These are phyloP conservation scores for Ursus arctos DNA, from an alignment of 2,113 vertebrate species.

Conservation along the genomic window DNA sequence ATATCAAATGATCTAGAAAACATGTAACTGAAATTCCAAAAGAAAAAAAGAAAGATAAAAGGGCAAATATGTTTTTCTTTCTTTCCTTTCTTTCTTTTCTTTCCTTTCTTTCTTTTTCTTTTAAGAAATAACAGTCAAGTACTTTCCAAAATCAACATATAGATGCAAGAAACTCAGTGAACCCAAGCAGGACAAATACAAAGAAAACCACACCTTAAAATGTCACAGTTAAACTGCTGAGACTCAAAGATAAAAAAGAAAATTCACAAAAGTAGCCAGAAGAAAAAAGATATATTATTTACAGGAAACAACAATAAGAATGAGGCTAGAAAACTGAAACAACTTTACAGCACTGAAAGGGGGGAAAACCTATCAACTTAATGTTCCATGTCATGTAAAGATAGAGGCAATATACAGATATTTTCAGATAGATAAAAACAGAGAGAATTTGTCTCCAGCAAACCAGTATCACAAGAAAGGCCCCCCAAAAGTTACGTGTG, in stretches of 20 bases:
- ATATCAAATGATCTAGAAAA: neutral
- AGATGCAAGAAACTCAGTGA: conserved; percentile 17
- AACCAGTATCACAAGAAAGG: neutral
- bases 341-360: neutral
- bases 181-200: neutral
- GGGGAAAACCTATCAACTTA: neutral
- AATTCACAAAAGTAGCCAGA: neutral
- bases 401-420: neutral
- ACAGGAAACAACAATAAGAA: neutral
- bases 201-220: conserved; percentile 18
- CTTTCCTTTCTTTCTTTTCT: neutral
- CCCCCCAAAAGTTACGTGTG: neutral
- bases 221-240: neutral
- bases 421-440: conserved; percentile 10
- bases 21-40: neutral
- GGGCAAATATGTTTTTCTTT: neutral
- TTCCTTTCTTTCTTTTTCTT: neutral
- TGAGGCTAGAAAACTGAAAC: neutral
- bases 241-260: conserved; percentile 9
- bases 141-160: conserved; percentile 29
- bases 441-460: neutral
- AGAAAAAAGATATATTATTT: neutral
- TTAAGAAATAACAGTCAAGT: neutral
- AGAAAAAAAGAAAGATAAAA: neutral
- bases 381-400: neutral